These are phyloP conservation scores for Oxygymnocypris stewartii DNA, from an alignment of 2,113 vertebrate genomes.

Conservation along the genomic window DNA sequence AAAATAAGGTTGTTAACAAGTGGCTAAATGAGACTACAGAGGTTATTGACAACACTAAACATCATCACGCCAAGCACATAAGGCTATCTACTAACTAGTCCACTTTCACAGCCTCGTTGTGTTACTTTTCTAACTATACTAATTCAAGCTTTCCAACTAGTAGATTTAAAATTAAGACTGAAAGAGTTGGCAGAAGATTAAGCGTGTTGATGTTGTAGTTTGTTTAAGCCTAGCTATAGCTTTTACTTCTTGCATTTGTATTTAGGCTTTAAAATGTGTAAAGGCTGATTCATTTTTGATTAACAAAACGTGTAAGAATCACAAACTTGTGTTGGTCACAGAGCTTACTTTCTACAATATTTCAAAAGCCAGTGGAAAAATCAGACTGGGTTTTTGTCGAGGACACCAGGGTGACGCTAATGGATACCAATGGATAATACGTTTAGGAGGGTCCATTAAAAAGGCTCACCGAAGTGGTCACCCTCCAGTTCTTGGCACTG, in stretches of 20 bases:
- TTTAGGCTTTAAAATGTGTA: neutral
- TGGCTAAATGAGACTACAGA: no score
- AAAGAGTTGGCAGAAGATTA: no score
- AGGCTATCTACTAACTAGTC: no score
- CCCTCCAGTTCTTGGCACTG: constrained; percentile 75
- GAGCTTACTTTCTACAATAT: no score
- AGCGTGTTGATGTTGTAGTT: neutral
- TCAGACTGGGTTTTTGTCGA: neutral
- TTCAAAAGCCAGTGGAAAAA: neutral
- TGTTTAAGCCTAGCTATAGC: neutral
- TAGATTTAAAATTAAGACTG: no score
- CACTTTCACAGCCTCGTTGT: no score
- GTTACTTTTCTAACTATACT: neutral
- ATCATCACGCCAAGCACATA: no score
- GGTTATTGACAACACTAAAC: no score
- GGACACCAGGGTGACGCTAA: neutral
- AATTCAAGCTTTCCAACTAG: neutral
- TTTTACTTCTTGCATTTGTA: neutral
- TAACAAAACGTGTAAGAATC: neutral
- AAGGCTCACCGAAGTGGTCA: constrained; percentile 72
- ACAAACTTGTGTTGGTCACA: neutral
- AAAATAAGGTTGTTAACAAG: neutral
- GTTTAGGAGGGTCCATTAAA: neutral
- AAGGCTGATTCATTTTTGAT: neutral
- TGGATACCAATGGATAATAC: neutral